phyloP scores from a whole-genome alignment of 2,888 invertebrate genomes.

The Archaeoteleia sp. region DNA sequence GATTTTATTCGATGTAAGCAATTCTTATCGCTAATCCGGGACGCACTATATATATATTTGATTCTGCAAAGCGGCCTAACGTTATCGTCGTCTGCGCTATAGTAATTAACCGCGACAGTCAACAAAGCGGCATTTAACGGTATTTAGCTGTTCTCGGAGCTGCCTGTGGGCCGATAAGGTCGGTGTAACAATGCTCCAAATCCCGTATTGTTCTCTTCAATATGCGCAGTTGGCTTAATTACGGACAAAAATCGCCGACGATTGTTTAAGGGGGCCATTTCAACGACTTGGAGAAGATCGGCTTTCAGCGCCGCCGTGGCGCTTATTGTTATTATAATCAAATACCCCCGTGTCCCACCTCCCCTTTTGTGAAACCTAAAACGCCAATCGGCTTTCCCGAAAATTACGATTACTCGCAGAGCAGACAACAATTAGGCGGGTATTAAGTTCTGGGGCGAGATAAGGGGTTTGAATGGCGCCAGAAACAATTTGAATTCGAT shows the following conservation, averaged over 20 bases:
- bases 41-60: constrained; percentile 45
- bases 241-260: constrained; percentile 64
- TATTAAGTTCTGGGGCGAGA: constrained; percentile 28
- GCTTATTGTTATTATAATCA: constrained; percentile 47
- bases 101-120: constrained; percentile 69
- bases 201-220: constrained; percentile 68
- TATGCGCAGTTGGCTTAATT: constrained; percentile 67
- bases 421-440: constrained; percentile 37
- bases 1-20: constrained; percentile 48
- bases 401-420: constrained; percentile 30
- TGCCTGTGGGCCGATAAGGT: constrained; percentile 64
- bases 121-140: constrained; percentile 70
- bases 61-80: constrained; percentile 28
- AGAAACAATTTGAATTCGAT: constrained; percentile 15
- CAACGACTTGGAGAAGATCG: constrained; percentile 41
- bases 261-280: constrained; percentile 64
- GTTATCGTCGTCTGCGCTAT: constrained; percentile 45
- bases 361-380: constrained; percentile 6
- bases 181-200: constrained; percentile 69
- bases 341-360: constrained; percentile 12
- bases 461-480: constrained; percentile 33
- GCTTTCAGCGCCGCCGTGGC: constrained; percentile 42
- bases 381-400: constrained; percentile 35
- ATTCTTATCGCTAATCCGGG: constrained; percentile 34
- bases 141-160: constrained; percentile 56